Conservation (phyloP, 2,113 vertebrate species). For the Dipodomys spectabilis region DNA sequence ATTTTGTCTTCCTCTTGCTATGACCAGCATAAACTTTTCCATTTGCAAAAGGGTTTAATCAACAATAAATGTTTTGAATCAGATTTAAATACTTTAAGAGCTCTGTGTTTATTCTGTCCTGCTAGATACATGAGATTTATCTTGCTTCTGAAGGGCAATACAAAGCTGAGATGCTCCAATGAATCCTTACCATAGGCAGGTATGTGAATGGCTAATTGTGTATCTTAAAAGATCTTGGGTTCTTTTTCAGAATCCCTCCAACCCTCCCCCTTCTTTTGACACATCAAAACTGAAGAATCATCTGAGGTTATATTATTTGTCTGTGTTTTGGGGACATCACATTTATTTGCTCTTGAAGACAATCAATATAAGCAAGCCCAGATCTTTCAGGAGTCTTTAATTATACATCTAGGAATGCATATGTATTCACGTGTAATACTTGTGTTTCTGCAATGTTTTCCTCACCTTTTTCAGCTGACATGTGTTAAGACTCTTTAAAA, state of each 20-base stretch:
- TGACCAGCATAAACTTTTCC: slow-evolving; percentile 60
- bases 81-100: slow-evolving; percentile 78
- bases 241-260: slow-evolving; percentile 75
- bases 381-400: slow-evolving; percentile 85
- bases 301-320: slow-evolving; percentile 80
- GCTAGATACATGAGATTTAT: slow-evolving; percentile 28
- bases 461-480: slow-evolving; percentile 83
- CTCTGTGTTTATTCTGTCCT: slow-evolving; percentile 73
- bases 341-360: slow-evolving; percentile 83
- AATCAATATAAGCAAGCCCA: slow-evolving; percentile 86
- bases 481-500: slow-evolving; percentile 84
- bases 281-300: slow-evolving; percentile 82
- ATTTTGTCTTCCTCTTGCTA: slow-evolving; percentile 51
- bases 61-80: slow-evolving; percentile 75
- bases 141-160: slow-evolving; percentile 67
- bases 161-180: slow-evolving; percentile 63
- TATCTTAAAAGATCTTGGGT: slow-evolving; percentile 71
- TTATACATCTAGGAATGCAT: slow-evolving; percentile 81
- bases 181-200: slow-evolving; percentile 70
- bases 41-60: slow-evolving; percentile 70
- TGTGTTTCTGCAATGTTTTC: slow-evolving; percentile 81
- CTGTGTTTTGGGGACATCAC: slow-evolving; percentile 76
- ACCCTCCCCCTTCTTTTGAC: slow-evolving; percentile 65
- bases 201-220: slow-evolving; percentile 71
- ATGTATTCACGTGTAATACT: slow-evolving; percentile 87